Conservation (phyloP, 2,113 vertebrate species). For the Daubentonia madagascariensis region DNA sequence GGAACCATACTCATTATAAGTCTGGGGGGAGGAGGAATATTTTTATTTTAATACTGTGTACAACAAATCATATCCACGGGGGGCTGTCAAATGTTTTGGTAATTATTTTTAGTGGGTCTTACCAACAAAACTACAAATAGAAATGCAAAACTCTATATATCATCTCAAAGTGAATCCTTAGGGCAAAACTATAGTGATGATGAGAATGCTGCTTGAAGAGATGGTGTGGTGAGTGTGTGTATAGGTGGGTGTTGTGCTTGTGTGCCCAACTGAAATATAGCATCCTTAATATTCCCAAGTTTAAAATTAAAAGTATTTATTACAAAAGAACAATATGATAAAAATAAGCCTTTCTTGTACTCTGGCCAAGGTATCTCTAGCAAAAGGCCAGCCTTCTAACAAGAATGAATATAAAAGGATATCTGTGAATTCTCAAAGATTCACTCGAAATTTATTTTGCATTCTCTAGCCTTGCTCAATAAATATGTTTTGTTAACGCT, state of each 20-base stretch:
- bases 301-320: background rate
- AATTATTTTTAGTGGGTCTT: background rate
- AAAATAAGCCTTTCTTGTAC: background rate
- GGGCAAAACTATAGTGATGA: background rate
- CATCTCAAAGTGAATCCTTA: background rate
- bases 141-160: background rate
- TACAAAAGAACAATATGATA: background rate
- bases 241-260: background rate
- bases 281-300: background rate
- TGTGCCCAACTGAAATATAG: background rate
- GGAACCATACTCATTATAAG: background rate
- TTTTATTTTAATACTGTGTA: background rate
- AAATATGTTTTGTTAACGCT: slow-evolving; percentile 75
- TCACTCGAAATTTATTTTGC: slow-evolving; percentile 49
- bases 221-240: background rate
- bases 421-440: slow-evolving; percentile 40
- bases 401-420: background rate
- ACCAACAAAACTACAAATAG: background rate
- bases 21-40: background rate
- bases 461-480: slow-evolving; percentile 37
- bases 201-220: background rate
- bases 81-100: background rate
- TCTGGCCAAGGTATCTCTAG: background rate
- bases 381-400: background rate
- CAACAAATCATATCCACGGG: background rate